phyloP scores from a whole-genome alignment of 2,888 invertebrate genomes.

The Luffia ferchaultella region DNA sequence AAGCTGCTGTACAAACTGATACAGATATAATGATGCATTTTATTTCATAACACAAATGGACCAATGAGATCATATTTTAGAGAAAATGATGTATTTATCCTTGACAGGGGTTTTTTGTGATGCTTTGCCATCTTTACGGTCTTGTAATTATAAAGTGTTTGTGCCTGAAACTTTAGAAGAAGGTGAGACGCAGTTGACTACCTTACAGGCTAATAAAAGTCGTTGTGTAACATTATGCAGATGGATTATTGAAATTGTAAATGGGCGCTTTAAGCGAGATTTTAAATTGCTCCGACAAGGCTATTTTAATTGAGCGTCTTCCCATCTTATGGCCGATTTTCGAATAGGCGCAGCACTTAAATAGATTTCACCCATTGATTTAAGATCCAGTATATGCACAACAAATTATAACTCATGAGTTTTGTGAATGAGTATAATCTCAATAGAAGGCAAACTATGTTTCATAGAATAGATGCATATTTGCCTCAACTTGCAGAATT shows the following conservation, averaged over 20 bases:
- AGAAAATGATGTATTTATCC: constrained; percentile 5
- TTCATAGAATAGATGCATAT: neutral
- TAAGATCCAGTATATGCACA: neutral
- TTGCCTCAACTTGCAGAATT: neutral
- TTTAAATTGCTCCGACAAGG: constrained; percentile 11
- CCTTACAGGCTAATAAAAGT: constrained; percentile 9
- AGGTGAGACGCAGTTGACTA: constrained; percentile 3
- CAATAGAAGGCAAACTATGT: neutral
- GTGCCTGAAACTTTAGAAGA: neutral
- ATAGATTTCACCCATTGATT: constrained; percentile 7
- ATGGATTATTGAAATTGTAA: constrained; percentile 16
- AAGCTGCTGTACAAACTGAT: constrained; percentile 14
- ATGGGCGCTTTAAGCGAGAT: constrained; percentile 9
- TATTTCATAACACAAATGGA: constrained; percentile 5
- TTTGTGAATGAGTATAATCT: neutral
- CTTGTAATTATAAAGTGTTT: neutral
- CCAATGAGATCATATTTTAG: constrained; percentile 6
- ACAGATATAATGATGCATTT: constrained; percentile 11
- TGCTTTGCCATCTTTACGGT: neutral
- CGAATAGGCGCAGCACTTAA: constrained; percentile 15
- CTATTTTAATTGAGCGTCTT: constrained; percentile 12
- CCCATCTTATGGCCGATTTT: constrained; percentile 11
- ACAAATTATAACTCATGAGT: neutral
- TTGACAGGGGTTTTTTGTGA: constrained; percentile 7
- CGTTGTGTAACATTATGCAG: constrained; percentile 12